Conservation (phyloP, 2,113 vertebrate species). For the Glaucomys volans region DNA sequence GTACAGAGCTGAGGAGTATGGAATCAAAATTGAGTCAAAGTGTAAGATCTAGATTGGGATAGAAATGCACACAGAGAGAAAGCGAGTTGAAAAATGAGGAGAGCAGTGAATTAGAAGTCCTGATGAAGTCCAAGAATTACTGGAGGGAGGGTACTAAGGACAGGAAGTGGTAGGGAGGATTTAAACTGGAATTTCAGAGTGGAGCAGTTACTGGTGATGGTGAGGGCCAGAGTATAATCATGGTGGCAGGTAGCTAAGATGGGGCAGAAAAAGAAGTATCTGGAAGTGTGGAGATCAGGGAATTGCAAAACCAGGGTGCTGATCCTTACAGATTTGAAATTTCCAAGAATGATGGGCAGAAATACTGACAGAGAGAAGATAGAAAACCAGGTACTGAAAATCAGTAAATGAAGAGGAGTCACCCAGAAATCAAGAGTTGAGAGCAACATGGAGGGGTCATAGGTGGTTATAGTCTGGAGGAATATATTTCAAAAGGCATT, state of each 20-base stretch:
- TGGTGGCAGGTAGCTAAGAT: not conserved
- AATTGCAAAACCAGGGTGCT: not conserved
- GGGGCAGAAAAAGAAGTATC: not conserved
- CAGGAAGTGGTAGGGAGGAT: not conserved
- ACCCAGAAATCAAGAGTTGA: not conserved
- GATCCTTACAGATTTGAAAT: not conserved
- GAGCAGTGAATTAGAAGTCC: not conserved
- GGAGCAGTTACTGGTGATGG: too few relatives aligned
- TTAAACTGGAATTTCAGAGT: not conserved
- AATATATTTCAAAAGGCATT: not conserved
- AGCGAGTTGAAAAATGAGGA: not conserved
- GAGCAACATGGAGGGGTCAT: fast-evolving
- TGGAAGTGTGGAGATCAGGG: not conserved
- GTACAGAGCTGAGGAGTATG: not conserved
- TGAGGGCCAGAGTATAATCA: not conserved
- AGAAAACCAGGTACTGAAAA: not conserved
- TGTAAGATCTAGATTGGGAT: not conserved
- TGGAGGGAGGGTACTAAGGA: not conserved
- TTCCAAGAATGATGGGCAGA: not conserved
- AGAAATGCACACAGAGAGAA: not conserved
- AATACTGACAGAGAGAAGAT: not conserved
- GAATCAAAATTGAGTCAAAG: not conserved
- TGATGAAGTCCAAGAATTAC: fast-evolving
- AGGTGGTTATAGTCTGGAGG: not conserved
- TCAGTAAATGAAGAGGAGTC: not conserved